Evolutionary conservation across 2,888 invertebrate genomes (phyloP).

Genomic region (Microlaimidae sp.): DNA sequence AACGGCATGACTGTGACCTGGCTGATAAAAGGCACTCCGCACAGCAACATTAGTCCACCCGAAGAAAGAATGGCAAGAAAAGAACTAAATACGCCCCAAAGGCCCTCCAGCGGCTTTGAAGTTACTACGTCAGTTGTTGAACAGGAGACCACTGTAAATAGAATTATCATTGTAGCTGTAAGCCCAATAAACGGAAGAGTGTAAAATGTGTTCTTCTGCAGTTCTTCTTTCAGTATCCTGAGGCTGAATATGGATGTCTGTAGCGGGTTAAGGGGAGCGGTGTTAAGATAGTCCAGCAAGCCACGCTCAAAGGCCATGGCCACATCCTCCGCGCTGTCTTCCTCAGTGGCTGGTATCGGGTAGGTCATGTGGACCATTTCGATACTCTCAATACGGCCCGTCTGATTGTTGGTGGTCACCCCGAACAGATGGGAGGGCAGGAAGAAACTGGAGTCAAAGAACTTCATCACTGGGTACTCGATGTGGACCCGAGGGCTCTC

Average conservation of each 20-base stretch:
- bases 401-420: slow-evolving; percentile 16
- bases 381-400: slow-evolving; percentile 17
- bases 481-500: slow-evolving; percentile 24
- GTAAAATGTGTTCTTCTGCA: slow-evolving; percentile 33
- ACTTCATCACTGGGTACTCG: slow-evolving; percentile 31
- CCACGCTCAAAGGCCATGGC: neutral
- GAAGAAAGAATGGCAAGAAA: slow-evolving; percentile 30
- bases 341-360: slow-evolving; percentile 21
- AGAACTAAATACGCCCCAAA: slow-evolving; percentile 29
- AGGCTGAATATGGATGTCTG: slow-evolving; percentile 19
- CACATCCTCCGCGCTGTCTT: neutral
- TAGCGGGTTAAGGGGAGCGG: neutral
- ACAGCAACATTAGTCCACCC: slow-evolving; percentile 25
- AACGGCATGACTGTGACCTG: slow-evolving; percentile 35
- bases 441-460: slow-evolving; percentile 31
- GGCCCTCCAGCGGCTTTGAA: slow-evolving; percentile 30
- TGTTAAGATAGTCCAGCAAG: neutral
- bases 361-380: slow-evolving; percentile 31
- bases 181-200: slow-evolving; percentile 31
- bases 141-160: slow-evolving; percentile 30
- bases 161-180: slow-evolving; percentile 27
- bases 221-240: slow-evolving; percentile 29
- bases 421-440: slow-evolving; percentile 33
- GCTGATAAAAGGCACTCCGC: slow-evolving; percentile 30
- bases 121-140: slow-evolving; percentile 33